These are phyloP conservation scores for Galleria mellonella DNA, from an alignment of 1,140 invertebrate genomes.

Conservation along the genomic window DNA sequence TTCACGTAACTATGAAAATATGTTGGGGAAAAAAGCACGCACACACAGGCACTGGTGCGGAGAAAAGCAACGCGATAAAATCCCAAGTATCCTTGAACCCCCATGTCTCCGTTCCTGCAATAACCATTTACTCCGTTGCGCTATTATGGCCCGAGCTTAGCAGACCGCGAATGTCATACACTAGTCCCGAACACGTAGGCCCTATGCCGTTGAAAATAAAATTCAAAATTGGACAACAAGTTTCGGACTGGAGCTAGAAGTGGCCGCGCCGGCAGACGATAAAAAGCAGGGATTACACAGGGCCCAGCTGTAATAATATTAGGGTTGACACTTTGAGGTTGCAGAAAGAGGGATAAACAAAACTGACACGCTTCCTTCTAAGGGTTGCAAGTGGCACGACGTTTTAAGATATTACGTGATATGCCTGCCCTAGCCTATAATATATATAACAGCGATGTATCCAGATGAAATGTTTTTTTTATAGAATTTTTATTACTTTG, in stretches of 20 bases:
- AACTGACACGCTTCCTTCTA: neutral
- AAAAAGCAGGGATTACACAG: constrained; percentile 12
- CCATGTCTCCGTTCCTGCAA: constrained; percentile 4
- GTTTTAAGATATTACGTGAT: too few relatives aligned
- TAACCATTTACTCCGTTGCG: constrained; percentile 12
- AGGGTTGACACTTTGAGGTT: constrained; percentile 14
- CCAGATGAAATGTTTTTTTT: too few relatives aligned
- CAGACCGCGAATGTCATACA: constrained; percentile 5
- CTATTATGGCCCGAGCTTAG: constrained; percentile 9
- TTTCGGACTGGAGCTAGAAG: neutral
- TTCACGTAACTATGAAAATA: neutral
- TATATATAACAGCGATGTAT: too few relatives aligned
- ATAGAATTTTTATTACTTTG: too few relatives aligned
- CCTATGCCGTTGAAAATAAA: constrained; percentile 3
- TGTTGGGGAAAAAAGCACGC: neutral
- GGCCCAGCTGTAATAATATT: constrained; percentile 12
- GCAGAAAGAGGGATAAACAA: constrained; percentile 6
- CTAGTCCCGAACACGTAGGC: neutral
- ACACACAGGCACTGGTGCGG: neutral
- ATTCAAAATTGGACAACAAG: neutral
- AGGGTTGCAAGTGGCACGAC: too few relatives aligned
- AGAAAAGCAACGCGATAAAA: constrained; percentile 6
- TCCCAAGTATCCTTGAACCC: constrained; percentile 1
- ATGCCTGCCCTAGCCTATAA: too few relatives aligned
- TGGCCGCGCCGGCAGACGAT: constrained; percentile 7